Evolutionary conservation across 2,113 vertebrate species (phyloP), one percentile per base, ranked within the genome.

Genomic region (Ploceus nigricollis): DNA sequence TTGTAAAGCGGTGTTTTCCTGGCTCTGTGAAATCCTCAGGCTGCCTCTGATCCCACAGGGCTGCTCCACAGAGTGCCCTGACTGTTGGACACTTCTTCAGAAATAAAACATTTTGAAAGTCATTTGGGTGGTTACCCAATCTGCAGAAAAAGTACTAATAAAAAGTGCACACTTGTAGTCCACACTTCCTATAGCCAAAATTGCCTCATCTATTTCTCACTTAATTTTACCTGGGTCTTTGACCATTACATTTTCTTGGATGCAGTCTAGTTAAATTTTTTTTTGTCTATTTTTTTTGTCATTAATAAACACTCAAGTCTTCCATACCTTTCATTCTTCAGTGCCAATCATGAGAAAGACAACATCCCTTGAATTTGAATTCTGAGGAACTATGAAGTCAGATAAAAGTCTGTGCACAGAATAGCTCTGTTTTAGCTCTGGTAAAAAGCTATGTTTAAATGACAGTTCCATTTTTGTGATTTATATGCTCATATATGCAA

Each of bases 361-460:
- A 91, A 57, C 17, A 61, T 25, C 19, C 13, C 50, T 88, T 83
- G 17, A 60, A 68, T 51, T 54, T 4, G 6, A 22, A 54, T 64
- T 60, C 64, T 48, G 40, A 92, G 44, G 42, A 83, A 37, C 42
- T 40, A 23, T 51, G 37, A 89, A 71, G 33, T 42, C 44, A 76
- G 63, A 91, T 75, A 42, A 83, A 93, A 73, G 18, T 11, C 68
- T 57, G 23, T 56, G 23, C 48, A 23, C 2, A 17, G 15, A 85
- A 47, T 2, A 56, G 10, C 4, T 20, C 27, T 78, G 44, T 40
- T 85, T 90, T 79, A 65, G 58, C 31, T 87, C 56, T 88, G 51
- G 37, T 53, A 93, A 89, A 90, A 33, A 78, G 25, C 20, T 81
- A 21, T 60, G 47, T 24, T 88, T 56, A 93, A 95, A 93, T 60